phyloP scores from a whole-genome alignment of 2,888 invertebrate species.

The Torymus texanus region DNA sequence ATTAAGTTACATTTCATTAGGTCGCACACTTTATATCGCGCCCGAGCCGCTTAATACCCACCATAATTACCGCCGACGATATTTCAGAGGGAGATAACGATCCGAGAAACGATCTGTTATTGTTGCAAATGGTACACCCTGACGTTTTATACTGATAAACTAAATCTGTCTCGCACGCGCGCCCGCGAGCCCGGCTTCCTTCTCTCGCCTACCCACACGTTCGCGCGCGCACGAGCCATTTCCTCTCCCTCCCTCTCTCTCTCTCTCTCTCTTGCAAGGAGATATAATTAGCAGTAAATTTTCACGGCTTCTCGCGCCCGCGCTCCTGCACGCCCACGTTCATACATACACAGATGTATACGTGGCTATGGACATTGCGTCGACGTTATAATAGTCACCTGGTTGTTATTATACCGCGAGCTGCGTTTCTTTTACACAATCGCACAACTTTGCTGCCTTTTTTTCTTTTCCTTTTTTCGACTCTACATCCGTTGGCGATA shows the following conservation, averaged over 20 bases:
- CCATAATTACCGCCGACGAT: constrained; percentile 43
- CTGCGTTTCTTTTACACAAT: too few relatives aligned
- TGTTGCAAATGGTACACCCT: constrained; percentile 32
- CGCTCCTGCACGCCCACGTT: constrained; percentile 25
- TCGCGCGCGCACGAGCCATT: constrained; percentile 27
- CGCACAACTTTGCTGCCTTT: too few relatives aligned
- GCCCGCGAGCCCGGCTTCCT: constrained; percentile 5
- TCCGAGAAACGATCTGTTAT: constrained; percentile 45
- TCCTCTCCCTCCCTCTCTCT: constrained; percentile 16
- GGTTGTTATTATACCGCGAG: too few relatives aligned
- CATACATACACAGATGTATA: neutral
- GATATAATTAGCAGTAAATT: constrained; percentile 59
- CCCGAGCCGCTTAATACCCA: constrained; percentile 14
- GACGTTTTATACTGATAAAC: constrained; percentile 41
- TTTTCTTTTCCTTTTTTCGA: too few relatives aligned
- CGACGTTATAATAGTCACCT: constrained; percentile 30
- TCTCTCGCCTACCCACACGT: constrained; percentile 25
- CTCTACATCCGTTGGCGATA: too few relatives aligned
- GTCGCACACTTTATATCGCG: constrained; percentile 19
- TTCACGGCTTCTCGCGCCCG: constrained; percentile 53
- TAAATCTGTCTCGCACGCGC: constrained; percentile 37
- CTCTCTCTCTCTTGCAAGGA: constrained; percentile 15
- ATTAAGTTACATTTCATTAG: constrained; percentile 56
- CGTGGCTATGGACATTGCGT: constrained; percentile 18
- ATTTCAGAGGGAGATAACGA: constrained; percentile 46